These are phyloP conservation scores for Corynorhinus townsendii DNA, from an alignment of 2,113 vertebrate genomes.

Conservation along the genomic window DNA sequence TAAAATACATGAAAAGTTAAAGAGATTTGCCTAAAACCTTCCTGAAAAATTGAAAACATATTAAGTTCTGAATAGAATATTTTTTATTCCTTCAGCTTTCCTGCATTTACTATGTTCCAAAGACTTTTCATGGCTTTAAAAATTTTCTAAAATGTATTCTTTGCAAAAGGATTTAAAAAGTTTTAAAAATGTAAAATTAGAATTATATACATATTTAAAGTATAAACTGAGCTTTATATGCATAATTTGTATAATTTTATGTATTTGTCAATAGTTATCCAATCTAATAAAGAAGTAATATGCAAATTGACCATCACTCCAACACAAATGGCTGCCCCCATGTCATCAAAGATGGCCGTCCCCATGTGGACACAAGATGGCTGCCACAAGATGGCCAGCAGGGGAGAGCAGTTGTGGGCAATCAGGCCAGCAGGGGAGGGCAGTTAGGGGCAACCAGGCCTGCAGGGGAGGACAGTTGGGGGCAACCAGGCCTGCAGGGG, in stretches of 20 bases:
- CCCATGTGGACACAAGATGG: too few relatives aligned
- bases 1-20: slow-evolving; percentile 1
- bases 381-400: too few relatives aligned
- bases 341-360: too few relatives aligned
- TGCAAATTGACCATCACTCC: too few relatives aligned
- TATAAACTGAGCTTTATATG: neutral
- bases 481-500: too few relatives aligned
- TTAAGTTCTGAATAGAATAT: neutral
- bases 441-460: too few relatives aligned
- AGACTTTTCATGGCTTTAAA: neutral
- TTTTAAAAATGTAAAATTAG: neutral
- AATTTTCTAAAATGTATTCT: slow-evolving; percentile 14
- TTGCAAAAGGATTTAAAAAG: neutral
- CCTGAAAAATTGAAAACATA: slow-evolving; percentile 24
- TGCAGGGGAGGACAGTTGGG: too few relatives aligned
- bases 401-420: too few relatives aligned
- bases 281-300: too few relatives aligned
- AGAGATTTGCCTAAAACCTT: slow-evolving; percentile 15
- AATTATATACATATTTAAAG: neutral
- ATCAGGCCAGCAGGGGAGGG: too few relatives aligned
- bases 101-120: neutral
- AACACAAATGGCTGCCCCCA: too few relatives aligned
- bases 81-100: neutral
- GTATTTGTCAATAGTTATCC: neutral
- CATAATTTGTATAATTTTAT: neutral